These are phyloP conservation scores for Drosophila melanogaster DNA, from an alignment of 1,140 invertebrate species.

Conservation along the genomic window Release_6_plus_ISO1_MT NC_004354.4:3547501-3548000, in stretches of 20 bases:
- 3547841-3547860: too few relatives aligned
- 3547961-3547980: conserved; percentile 4
- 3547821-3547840: too few relatives aligned
- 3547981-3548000: background rate
- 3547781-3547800: conserved; percentile 4
- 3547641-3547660: conserved; percentile 32
- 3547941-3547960: conserved; percentile 9
- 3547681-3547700: background rate
- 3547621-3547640: conserved; percentile 35
- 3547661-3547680: background rate
- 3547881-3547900: too few relatives aligned
- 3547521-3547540: conserved; percentile 44
- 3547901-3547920: conserved; percentile 3
- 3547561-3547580: conserved; percentile 46
- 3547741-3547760: conserved; percentile 71
- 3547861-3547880: background rate
- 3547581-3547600: conserved; percentile 75
- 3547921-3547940: background rate
- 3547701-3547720: conserved; percentile 56
- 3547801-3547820: too few relatives aligned
- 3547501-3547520: conserved; percentile 13
- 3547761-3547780: conserved; percentile 68
- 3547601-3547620: conserved; percentile 46
- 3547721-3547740: conserved; percentile 78
- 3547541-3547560: conserved; percentile 59